Conservation (phyloP, 30 jellyfish, hydroid and myxozoan genomes). For the Aurelia sp. region DNA sequence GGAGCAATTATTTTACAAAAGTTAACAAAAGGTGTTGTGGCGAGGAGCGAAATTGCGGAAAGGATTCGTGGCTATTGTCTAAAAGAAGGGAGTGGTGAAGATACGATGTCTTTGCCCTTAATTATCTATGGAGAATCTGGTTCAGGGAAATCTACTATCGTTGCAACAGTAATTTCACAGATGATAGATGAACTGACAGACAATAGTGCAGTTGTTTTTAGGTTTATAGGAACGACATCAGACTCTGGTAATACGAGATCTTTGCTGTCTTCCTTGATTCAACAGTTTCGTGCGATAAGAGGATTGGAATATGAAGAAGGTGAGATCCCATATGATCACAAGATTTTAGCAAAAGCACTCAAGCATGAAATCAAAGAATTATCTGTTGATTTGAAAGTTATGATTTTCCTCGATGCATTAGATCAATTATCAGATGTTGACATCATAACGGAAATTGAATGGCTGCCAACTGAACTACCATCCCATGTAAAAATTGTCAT, state of each 20-base stretch:
- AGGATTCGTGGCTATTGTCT: no score
- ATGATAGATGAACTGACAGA: background rate
- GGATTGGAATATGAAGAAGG: no score
- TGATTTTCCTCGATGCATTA: slow-evolving; percentile 38
- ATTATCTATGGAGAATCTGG: slow-evolving; percentile 33
- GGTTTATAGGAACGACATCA: slow-evolving; percentile 54
- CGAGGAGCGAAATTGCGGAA: no score
- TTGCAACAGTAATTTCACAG: slow-evolving; percentile 3
- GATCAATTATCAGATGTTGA: slow-evolving; percentile 54
- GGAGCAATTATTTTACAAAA: no score
- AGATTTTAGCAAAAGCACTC: background rate
- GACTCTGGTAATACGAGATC: no score
- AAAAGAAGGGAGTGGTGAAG: no score
- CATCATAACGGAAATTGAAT: no score
- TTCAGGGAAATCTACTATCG: slow-evolving; percentile 41
- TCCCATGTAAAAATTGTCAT: slow-evolving; percentile 13
- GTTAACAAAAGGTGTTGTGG: no score
- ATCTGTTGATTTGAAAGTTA: background rate
- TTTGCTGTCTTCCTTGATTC: no score
- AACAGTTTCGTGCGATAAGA: no score
- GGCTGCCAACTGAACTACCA: slow-evolving; percentile 33
- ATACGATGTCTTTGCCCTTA: background rate
- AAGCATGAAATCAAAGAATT: slow-evolving; percentile 9
- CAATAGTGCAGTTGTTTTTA: background rate
- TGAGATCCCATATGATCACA: background rate